These are phyloP conservation scores for Anarhynchus alexandrinus DNA, from an alignment of 2,113 vertebrate species.

Conservation along the genomic window DNA sequence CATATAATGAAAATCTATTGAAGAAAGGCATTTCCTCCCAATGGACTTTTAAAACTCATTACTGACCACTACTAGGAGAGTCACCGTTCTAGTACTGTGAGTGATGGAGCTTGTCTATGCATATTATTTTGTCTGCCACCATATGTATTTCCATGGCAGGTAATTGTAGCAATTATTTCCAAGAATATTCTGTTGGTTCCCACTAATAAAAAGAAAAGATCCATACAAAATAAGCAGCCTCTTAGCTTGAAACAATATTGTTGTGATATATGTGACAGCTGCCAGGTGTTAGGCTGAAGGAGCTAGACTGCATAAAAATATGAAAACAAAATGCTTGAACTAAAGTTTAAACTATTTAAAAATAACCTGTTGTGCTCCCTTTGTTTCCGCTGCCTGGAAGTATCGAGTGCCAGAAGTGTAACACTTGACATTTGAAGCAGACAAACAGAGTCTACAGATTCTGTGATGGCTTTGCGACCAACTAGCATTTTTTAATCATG, in stretches of 20 bases:
- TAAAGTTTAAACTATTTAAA: constrained; percentile 56
- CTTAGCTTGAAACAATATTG: constrained; percentile 15
- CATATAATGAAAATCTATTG: background rate
- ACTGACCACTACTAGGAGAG: background rate
- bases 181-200: background rate
- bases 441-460: constrained; percentile 28
- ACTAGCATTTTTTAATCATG: constrained; percentile 19
- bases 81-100: background rate
- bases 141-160: background rate
- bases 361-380: constrained; percentile 60
- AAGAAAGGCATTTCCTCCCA: background rate
- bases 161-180: constrained; percentile 27
- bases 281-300: constrained; percentile 44
- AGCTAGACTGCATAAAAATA: constrained; percentile 31
- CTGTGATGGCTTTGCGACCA: constrained; percentile 2
- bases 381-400: constrained; percentile 48
- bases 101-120: constrained; percentile 7
- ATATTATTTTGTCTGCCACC: background rate
- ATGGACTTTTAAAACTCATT: background rate
- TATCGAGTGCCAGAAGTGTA: constrained; percentile 20
- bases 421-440: constrained; percentile 52
- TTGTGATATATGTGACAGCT: constrained; percentile 55
- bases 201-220: background rate
- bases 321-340: constrained; percentile 59
- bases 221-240: constrained; percentile 18